Evolutionary conservation across 1,140 invertebrate genomes (phyloP), one percentile per base, ranked within the genome.

Genomic region (Xylocopa sonorina): DNA sequence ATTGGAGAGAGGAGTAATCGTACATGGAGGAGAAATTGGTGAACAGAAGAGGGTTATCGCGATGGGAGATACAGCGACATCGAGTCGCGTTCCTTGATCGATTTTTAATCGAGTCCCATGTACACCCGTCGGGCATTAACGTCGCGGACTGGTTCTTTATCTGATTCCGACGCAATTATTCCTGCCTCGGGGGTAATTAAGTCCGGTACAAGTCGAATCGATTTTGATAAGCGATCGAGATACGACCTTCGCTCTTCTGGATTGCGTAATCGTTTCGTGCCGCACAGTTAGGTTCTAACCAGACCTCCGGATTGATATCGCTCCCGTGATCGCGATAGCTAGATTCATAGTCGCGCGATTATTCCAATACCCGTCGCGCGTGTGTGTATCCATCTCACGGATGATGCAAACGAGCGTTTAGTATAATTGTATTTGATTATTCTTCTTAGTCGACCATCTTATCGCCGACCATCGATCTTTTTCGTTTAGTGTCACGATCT

Each of bases 141-240:
- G 48, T 55, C 32, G 48, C 14, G 38, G 32, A 58, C 73, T 80
- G 60, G 71, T 84, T 83, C 64, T 51, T 72, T 80, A 80, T 83
- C 76, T 66, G 62, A 57, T 66, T 50, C 29, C 75, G 55, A 62
- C 66, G 75, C 75, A 78, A 71, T 84, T 84, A 84, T 78, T 66
- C 78, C 41, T 68, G n/a, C 51, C 69, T 71, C 48, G 29, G 32
- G 58, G 60, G 46, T 64, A 80, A 84, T 84, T 53, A 72, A 62
- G 57, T 64, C 29, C 81, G 67, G 43, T 71, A 38, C 38, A 57
- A 58, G 57, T 21, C 48, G 69, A 58, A 71, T 71, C 57, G 34
- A 83, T 80, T 83, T 51, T 60, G 64, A 75, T 78, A 78, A 71
- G 67, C 73, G 63, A 46, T 34, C 57, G 34, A 9, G 32, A 50